Evolutionary conservation across 2,113 vertebrate species (phyloP), one percentile per base, ranked within the genome.

Genomic region (Orcinus orca): DNA sequence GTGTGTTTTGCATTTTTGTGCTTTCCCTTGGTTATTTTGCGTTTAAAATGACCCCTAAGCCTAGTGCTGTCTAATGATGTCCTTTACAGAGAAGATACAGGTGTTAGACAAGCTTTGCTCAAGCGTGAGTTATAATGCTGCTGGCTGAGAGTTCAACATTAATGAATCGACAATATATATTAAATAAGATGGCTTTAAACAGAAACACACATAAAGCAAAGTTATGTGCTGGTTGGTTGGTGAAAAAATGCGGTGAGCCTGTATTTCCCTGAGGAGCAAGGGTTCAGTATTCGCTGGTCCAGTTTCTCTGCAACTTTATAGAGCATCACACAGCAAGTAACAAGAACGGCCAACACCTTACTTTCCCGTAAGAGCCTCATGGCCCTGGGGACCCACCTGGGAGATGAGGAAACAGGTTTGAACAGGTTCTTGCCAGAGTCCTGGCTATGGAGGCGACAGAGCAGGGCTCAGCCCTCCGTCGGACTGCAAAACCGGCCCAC

Each of bases 301-400:
- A 2, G 3, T 8, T 14, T 50, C 11, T 1, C 13, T 0, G 38
- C 2, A 60, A 21, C 53, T 31, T 12, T 5, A 6, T 0, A n/a
- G 63, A 79, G 36, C 13, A 1, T 11, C 33, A 5, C 18, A 14
- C 36, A 4, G 4, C 7, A 13, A 11, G 12, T 7, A 14, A 9
- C 9, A 15, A 13, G 60, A 12, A 31, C 20, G 13, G 0, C 1
- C 33, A 3, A 0, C 1, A 2, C 9, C 53, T 36, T 2, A 10
- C 60, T 21, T 83, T 38, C 62, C 36, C 9, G 4, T 0, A 14
- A 58, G 25, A 36, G 18, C 65, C n/a, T 71, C 18, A 0, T n/a
- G 26, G 3, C n/a, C 29, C 93, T 67, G 2, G 15, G 70, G 36
- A 8, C 31, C 50, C 70, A 8, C 10, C 10, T 14, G 14, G 7